phyloP scores from a whole-genome alignment of 2,797 vertebrate species.

The Danio kyathit region DNA sequence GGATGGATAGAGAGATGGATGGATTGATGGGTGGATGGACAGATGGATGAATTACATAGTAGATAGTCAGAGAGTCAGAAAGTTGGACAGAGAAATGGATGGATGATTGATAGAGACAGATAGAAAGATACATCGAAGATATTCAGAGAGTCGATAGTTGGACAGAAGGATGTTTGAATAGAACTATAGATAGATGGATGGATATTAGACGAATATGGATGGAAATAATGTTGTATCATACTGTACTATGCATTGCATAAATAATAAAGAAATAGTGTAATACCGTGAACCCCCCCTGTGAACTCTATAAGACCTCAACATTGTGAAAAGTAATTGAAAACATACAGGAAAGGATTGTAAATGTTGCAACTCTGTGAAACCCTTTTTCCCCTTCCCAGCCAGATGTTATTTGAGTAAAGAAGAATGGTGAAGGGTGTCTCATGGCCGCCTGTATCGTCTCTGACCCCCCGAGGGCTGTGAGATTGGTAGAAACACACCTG shows the following conservation, averaged over 20 bases:
- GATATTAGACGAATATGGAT: neutral
- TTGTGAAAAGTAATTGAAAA: neutral
- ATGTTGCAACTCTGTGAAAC: slow-evolving; percentile 9
- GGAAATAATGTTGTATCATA: neutral
- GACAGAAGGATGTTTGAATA: neutral
- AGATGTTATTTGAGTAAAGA: slow-evolving; percentile 10
- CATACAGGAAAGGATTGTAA: neutral
- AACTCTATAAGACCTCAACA: neutral
- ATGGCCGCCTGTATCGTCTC: slow-evolving; percentile 1
- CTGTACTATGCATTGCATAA: neutral
- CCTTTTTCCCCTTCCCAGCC: slow-evolving; percentile 2
- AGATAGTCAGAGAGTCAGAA: neutral
- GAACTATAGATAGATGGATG: neutral
- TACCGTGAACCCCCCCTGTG: too few species aligned
- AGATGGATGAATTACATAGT: neutral
- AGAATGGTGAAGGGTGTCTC: slow-evolving; percentile 25
- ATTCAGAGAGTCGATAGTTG: too few species aligned
- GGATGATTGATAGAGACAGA: neutral
- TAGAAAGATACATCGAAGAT: neutral
- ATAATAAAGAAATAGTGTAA: neutral
- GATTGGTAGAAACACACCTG: slow-evolving; percentile 44
- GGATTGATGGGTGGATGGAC: neutral
- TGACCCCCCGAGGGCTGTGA: slow-evolving; percentile 33
- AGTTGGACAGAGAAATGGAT: neutral
- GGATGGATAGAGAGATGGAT: too few species aligned